Conservation (phyloP, 2,888 invertebrate genomes). For the Merodon equestris region DNA sequence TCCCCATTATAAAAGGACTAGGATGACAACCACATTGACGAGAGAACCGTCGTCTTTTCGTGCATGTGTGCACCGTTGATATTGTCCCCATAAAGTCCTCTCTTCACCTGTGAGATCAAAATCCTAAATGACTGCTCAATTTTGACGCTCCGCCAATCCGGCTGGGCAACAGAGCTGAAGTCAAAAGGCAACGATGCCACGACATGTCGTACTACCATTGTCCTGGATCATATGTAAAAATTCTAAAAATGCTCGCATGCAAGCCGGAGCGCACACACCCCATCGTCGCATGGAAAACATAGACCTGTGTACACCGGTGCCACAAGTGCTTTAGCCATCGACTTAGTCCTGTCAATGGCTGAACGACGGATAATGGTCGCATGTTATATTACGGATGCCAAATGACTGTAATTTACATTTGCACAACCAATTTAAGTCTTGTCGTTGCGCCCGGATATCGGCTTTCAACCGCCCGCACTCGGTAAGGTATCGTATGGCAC, state of each 20-base stretch:
- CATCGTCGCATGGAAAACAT: no score
- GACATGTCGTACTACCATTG: no score
- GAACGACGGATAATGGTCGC: constrained; percentile 23
- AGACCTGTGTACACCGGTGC: no score
- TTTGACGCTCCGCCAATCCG: constrained; percentile 4
- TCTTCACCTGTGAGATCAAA: constrained; percentile 32
- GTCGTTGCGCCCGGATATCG: not conserved
- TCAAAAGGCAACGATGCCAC: no score
- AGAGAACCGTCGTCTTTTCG: no score
- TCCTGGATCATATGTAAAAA: constrained; percentile 54
- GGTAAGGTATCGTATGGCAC: no score
- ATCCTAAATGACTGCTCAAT: constrained; percentile 43
- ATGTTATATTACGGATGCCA: not conserved
- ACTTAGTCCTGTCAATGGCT: constrained; percentile 31
- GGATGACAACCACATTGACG: no score
- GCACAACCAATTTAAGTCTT: constrained; percentile 20
- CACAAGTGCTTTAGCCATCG: no score
- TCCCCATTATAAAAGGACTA: not conserved
- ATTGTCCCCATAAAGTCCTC: no score
- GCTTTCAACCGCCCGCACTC: not conserved
- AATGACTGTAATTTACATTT: constrained; percentile 24
- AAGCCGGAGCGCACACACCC: no score
- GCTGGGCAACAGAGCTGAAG: no score
- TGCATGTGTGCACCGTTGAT: not conserved
- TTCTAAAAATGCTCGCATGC: constrained; percentile 43